phyloP scores from a whole-genome alignment of 2,113 vertebrate species.

The Limanda limanda region DNA sequence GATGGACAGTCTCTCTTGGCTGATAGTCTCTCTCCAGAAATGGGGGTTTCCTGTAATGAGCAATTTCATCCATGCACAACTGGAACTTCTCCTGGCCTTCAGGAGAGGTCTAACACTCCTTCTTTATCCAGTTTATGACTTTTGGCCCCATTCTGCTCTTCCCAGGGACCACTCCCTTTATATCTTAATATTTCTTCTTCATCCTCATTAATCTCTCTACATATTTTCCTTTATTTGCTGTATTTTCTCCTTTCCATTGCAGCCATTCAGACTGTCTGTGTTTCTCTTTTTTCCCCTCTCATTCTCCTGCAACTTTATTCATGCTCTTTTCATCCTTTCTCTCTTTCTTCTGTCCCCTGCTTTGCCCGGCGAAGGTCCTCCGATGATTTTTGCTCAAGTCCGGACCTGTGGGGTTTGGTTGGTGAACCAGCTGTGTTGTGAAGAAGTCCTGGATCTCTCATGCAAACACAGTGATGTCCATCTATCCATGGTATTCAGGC shows the following conservation, averaged over 20 bases:
- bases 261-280: conserved; percentile 9
- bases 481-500: conserved; percentile 10
- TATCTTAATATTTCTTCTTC: conserved; percentile 14
- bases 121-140: conserved; percentile 33
- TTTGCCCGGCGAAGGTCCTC: conserved; percentile 2
- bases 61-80: conserved; percentile 58
- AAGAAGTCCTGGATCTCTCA: neutral
- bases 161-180: conserved; percentile 31
- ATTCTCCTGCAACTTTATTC: conserved; percentile 9
- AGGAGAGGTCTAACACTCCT: conserved; percentile 3
- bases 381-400: conserved; percentile 27
- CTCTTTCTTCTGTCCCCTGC: neutral
- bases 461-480: neutral
- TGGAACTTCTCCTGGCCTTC: conserved; percentile 55
- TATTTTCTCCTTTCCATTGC: neutral
- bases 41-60: conserved; percentile 74
- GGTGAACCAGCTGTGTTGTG: neutral
- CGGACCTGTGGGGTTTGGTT: conserved; percentile 28
- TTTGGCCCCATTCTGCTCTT: conserved; percentile 21
- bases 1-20: conserved; percentile 41
- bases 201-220: conserved; percentile 20
- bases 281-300: neutral
- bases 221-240: neutral
- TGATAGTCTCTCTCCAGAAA: conserved; percentile 31
- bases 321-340: neutral